A percentile compares a stretch with the other conserved stretches of the same genome.
These are phyloP conservation scores for Abrostola triplasia DNA, from an alignment of 2,888 invertebrate species.

Conservation along the genomic window DNA sequence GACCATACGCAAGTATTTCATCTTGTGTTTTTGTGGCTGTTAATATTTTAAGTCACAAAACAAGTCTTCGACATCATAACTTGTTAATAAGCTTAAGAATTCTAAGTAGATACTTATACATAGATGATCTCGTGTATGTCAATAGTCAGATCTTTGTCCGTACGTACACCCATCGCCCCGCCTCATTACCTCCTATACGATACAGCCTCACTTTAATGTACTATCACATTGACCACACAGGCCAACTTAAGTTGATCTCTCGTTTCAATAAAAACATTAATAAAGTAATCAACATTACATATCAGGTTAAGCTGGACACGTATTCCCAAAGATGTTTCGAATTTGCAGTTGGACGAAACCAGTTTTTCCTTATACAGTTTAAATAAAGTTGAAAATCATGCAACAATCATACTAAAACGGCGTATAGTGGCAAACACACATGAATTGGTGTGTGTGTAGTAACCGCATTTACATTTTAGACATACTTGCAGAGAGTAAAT, in stretches of 20 bases:
- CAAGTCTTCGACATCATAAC: constrained; percentile 65
- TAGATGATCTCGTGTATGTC: constrained; percentile 71
- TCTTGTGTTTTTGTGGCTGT: constrained; percentile 57
- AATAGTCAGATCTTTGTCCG: constrained; percentile 80
- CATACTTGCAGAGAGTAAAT: constrained; percentile 85
- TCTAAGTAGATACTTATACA: constrained; percentile 69
- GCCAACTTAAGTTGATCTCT: constrained; percentile 75
- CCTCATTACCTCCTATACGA: constrained; percentile 84
- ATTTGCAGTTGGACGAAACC: constrained; percentile 54
- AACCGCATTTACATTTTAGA: constrained; percentile 86
- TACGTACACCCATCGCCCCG: constrained; percentile 84
- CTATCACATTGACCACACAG: constrained; percentile 70
- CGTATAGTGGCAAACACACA: constrained; percentile 58
- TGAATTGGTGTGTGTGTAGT: constrained; percentile 82
- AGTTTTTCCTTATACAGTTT: constrained; percentile 57
- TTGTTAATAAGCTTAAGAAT: constrained; percentile 75
- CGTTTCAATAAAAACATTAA: constrained; percentile 83
- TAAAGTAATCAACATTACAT: constrained; percentile 81
- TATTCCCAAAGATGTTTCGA: constrained; percentile 62
- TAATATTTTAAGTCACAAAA: constrained; percentile 63
- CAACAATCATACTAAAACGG: constrained; percentile 37
- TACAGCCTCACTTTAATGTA: constrained; percentile 76
- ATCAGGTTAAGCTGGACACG: constrained; percentile 77
- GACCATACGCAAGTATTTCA: constrained; percentile 37
- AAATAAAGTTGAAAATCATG: constrained; percentile 64